Evolutionary conservation across 2,113 vertebrate genomes (phyloP).

Genomic region (Martes martes): DNA sequence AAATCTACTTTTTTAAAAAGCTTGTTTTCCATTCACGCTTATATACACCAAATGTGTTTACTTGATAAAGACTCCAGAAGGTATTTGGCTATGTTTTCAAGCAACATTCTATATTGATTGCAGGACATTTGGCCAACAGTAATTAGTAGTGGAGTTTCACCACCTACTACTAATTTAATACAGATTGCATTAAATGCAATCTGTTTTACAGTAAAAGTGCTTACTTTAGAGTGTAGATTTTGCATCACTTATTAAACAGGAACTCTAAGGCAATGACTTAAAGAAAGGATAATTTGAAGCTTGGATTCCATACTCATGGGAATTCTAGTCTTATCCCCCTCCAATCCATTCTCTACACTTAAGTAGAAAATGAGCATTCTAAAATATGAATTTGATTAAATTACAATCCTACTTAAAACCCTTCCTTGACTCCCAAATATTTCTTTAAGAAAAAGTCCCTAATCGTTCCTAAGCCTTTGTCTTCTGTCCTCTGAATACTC

Average conservation of each 20-base stretch:
- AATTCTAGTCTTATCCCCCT: not conserved
- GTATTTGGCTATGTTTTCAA: slow-evolving; percentile 39
- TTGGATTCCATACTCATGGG: not conserved
- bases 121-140: slow-evolving; percentile 33
- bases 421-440: not conserved
- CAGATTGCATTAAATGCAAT: slow-evolving; percentile 39
- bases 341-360: not conserved
- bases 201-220: slow-evolving; percentile 35
- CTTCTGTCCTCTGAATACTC: not conserved
- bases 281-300: not conserved
- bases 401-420: not conserved
- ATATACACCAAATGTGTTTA: not conserved
- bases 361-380: not conserved
- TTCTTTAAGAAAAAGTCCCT: not conserved
- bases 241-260: not conserved
- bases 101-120: slow-evolving; percentile 48
- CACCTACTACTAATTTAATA: too few species aligned
- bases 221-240: slow-evolving; percentile 27
- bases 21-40: not conserved
- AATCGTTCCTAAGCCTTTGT: not conserved
- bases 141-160: slow-evolving; percentile 46
- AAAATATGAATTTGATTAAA: slow-evolving; percentile 18
- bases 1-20: not conserved
- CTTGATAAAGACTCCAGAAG: slow-evolving; percentile 16
- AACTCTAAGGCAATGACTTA: not conserved